Evolutionary conservation across 2,888 invertebrate species (phyloP), one percentile per base, ranked within the genome.

Genomic region (Pimpla rufipes): DNA sequence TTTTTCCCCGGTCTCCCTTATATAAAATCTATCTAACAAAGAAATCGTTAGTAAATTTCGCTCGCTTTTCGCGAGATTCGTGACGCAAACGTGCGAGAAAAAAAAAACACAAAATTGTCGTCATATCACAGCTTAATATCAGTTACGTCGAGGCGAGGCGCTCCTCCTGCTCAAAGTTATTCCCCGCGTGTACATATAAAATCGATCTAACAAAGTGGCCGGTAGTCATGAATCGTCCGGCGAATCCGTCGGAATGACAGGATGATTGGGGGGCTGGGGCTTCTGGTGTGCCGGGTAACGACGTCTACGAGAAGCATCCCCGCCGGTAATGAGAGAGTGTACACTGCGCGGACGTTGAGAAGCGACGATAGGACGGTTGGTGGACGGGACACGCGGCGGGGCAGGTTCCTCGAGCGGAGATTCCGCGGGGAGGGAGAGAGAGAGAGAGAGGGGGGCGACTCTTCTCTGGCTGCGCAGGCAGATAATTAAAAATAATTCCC

Each of bases 401-500:
- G 52, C 10, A 55, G 40, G 13, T 40, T 8, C 23, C 6, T 11
- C 35, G 37, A 52, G 67, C 29, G 47, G 23, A 62, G 64, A 75
- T 71, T 71, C 67, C 79, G 70, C 57, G 55, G n/a, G 66, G 75
- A 52, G 70, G 75, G 75, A 29, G 5, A 29, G 29, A 29, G 29
- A 29, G 79, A 70, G 70, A 78, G 75, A n/a, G n/a, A n/a, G n/a
- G n/a, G n/a, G n/a, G n/a, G n/a, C 70, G 71, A 78, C 71, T 80
- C 29, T 29, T 5, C 29, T 83, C 78, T 85, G 80, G 75, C 80
- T 76, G 78, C 88, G 79, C 29, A 29, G 29, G 80, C 85, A 89
- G 91, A 92, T 93, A 93, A 93, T 93, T 93, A 93, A 93, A 93
- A 93, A 93, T 92, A 92, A 93, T 93, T 92, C 91, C 85, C 86